phyloP scores from a whole-genome alignment of 2,797 vertebrate species.

The Alca torda region DNA sequence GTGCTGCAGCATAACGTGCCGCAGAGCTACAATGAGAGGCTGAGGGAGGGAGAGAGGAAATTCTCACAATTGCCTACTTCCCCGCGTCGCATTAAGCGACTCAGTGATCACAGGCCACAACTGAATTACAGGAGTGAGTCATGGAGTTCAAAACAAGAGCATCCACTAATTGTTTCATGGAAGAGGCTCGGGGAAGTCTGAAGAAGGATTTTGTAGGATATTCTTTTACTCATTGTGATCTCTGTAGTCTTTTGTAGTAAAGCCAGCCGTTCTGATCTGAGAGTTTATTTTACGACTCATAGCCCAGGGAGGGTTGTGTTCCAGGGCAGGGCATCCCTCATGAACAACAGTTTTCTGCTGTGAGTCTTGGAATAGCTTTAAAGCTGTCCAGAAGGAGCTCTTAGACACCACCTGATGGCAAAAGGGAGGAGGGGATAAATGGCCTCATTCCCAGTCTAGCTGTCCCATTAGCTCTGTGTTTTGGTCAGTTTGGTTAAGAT shows the following conservation, averaged over 20 bases:
- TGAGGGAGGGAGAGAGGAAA: conserved; percentile 37
- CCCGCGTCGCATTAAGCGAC: accelerated
- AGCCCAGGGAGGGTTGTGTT: neutral
- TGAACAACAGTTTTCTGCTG: neutral
- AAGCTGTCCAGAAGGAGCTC: neutral
- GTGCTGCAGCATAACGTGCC: neutral
- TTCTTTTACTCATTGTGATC: conserved; percentile 20
- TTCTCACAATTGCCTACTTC: conserved; percentile 48
- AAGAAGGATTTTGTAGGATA: conserved; percentile 41
- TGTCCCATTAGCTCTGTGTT: neutral
- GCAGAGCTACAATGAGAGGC: neutral
- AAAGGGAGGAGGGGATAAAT: neutral
- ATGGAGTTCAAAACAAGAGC: conserved; percentile 62
- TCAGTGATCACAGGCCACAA: neutral
- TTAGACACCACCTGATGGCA: neutral
- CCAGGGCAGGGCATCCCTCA: neutral
- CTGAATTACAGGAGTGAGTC: conserved; percentile 42
- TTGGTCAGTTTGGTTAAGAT: neutral
- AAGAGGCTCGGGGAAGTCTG: conserved; percentile 15
- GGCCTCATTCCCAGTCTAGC: neutral
- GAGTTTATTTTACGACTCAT: neutral
- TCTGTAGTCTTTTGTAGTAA: conserved; percentile 14
- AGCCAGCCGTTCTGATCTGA: neutral
- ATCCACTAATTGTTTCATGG: conserved; percentile 66
- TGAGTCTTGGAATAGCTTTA: neutral